These are phyloP conservation scores for Cyprinus carpio DNA, from an alignment of 2,113 vertebrate genomes.

Conservation along the genomic window DNA sequence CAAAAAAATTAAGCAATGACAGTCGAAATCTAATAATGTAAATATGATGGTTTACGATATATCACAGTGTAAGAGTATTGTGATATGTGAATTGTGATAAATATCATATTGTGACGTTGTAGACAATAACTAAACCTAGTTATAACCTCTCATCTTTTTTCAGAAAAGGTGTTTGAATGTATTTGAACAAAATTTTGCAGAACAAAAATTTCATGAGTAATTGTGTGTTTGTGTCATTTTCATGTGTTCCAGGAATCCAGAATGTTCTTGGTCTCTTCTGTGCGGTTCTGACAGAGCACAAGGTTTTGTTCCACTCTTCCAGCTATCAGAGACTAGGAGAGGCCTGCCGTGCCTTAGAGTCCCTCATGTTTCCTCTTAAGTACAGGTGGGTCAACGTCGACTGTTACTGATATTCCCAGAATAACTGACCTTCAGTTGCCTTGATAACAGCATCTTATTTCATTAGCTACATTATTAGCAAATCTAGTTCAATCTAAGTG, in stretches of 20 bases:
- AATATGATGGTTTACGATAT: too few relatives aligned
- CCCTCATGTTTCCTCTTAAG: conserved; percentile 97
- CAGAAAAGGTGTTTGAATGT: background rate
- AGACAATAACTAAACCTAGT: background rate
- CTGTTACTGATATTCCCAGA: background rate
- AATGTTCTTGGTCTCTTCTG: conserved; percentile 96
- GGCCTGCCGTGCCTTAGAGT: conserved; percentile 91
- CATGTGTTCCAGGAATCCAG: conserved; percentile 86
- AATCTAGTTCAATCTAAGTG: background rate
- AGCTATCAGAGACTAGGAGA: conserved; percentile 97
- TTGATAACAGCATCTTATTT: conserved; percentile 4
- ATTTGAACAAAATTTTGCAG: background rate
- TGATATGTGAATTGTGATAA: background rate
- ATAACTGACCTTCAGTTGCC: background rate
- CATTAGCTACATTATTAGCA: background rate
- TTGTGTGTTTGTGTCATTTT: conserved; percentile 47
- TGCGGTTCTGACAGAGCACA: conserved; percentile 96
- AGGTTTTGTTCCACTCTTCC: conserved; percentile 95
- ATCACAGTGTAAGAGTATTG: too few relatives aligned
- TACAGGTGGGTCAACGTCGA: conserved; percentile 83
- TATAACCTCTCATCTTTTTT: background rate
- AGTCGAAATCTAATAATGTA: too few relatives aligned
- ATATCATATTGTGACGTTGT: background rate
- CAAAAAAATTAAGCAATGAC: too few relatives aligned
- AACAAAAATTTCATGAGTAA: background rate